A percentile compares a stretch with the other conserved stretches of the same genome.
phyloP scores from a whole-genome alignment of 92 coral and sea anemone species.

The Palythoa grandis region DNA sequence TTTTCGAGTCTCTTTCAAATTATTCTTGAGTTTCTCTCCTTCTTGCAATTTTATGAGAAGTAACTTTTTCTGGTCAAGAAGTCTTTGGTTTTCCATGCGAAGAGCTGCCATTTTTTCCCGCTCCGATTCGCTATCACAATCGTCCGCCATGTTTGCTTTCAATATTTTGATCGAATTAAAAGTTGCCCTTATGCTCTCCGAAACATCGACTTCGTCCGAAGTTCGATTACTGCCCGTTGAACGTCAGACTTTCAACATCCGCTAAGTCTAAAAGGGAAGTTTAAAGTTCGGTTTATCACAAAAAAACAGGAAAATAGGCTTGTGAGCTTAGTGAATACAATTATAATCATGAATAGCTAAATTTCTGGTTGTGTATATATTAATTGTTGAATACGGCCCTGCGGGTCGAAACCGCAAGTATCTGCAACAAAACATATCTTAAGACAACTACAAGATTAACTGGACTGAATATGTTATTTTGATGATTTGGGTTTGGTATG shows the following conservation, averaged over 20 bases:
- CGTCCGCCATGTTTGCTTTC: constrained; percentile 25
- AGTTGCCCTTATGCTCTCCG: not conserved
- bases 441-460: no score
- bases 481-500: no score
- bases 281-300: not conserved
- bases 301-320: not conserved
- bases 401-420: no score
- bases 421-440: no score
- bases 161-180: not conserved
- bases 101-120: constrained; percentile 37
- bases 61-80: constrained; percentile 35
- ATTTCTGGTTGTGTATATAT: no score
- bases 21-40: constrained; percentile 64
- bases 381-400: no score
- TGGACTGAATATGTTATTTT: no score
- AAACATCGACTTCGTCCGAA: constrained; percentile 32
- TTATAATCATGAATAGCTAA: no score
- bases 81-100: constrained; percentile 50
- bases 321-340: not conserved
- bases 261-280: not conserved
- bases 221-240: not conserved
- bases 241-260: constrained; percentile 13
- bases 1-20: constrained; percentile 66
- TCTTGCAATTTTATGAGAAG: constrained; percentile 53
- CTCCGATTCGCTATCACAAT: not conserved